phyloP scores from a whole-genome alignment of 2,113 vertebrate genomes.

The Orientallactaga bullata region DNA sequence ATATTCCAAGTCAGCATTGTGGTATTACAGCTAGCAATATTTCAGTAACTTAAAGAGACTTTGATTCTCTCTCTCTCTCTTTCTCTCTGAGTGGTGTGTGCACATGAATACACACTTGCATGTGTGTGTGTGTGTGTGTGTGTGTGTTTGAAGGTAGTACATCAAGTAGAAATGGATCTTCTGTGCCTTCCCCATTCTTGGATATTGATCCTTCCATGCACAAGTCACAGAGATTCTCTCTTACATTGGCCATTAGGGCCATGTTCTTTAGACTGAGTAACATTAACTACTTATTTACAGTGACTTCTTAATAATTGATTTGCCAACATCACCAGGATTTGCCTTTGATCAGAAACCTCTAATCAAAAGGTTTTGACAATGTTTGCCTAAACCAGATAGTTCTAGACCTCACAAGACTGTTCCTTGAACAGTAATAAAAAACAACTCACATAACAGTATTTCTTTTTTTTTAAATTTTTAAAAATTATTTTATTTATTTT shows the following conservation, averaged over 20 bases:
- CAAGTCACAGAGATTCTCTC: not conserved
- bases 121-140: not conserved
- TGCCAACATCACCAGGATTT: not conserved
- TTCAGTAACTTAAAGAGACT: not conserved
- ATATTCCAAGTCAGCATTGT: slow-evolving; percentile 69
- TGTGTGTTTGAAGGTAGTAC: not conserved
- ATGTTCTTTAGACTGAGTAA: not conserved
- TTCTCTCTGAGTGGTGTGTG: not conserved
- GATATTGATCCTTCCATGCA: not conserved
- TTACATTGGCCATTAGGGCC: not conserved
- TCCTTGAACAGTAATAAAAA: not conserved
- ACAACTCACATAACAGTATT: not conserved
- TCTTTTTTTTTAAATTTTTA: too few species aligned
- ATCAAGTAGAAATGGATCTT: slow-evolving; percentile 40
- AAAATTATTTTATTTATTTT: too few species aligned
- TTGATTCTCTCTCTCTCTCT: too few species aligned
- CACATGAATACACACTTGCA: too few species aligned
- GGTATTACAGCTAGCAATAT: slow-evolving; percentile 45
- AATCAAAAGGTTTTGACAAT: not conserved
- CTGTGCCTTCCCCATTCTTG: not conserved
- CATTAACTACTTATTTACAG: not conserved
- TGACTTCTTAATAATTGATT: not conserved
- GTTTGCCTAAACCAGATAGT: not conserved
- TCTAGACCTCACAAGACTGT: not conserved
- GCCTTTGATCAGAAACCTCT: not conserved